phyloP scores from a whole-genome alignment of 2,113 vertebrate species.

The Amia ocellicauda region DNA sequence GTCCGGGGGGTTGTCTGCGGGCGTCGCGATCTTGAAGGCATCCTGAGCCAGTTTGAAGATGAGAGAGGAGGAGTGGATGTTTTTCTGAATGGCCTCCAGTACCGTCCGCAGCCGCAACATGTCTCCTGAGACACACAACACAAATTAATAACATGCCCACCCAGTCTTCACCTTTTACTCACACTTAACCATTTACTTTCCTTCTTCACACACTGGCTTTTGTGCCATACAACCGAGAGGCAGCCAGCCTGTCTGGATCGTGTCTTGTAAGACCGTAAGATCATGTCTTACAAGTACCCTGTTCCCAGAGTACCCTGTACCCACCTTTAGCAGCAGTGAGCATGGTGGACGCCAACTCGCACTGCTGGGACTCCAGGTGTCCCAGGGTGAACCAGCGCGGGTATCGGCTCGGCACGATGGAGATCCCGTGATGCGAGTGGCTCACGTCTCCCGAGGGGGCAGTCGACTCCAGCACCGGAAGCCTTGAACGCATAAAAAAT shows the following conservation, averaged over 20 bases:
- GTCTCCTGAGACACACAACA: constrained; percentile 68
- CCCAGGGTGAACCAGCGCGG: constrained; percentile 97
- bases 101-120: constrained; percentile 90
- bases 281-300: no score
- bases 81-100: constrained; percentile 95
- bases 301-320: constrained; percentile 32
- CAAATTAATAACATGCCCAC: no score
- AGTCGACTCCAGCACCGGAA: constrained; percentile 91
- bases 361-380: constrained; percentile 97
- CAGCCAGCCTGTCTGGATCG: background rate
- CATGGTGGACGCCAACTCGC: constrained; percentile 97
- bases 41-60: constrained; percentile 98
- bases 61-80: constrained; percentile 96
- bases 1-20: constrained; percentile 86
- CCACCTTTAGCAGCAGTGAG: constrained; percentile 90
- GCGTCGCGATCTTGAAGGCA: constrained; percentile 96
- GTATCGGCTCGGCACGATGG: constrained; percentile 91
- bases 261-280: no score
- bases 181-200: no score
- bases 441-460: constrained; percentile 77
- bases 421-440: constrained; percentile 91
- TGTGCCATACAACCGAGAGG: background rate
- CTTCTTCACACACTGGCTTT: no score
- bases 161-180: no score
- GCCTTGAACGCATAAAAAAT: constrained; percentile 51